These are phyloP conservation scores for Spodoptera picta DNA, from an alignment of 2,888 invertebrate genomes.

Conservation along the genomic window DNA sequence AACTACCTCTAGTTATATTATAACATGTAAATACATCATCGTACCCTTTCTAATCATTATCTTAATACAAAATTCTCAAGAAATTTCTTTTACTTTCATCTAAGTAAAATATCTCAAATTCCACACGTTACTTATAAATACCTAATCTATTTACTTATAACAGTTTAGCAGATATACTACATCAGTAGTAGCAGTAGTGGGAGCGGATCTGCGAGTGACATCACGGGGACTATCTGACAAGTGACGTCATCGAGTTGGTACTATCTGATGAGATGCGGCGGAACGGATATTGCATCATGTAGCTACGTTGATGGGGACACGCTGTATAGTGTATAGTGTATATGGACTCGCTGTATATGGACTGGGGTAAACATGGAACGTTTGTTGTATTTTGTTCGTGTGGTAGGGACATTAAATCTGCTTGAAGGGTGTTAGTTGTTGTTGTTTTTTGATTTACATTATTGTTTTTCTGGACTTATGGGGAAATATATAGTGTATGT, in stretches of 20 bases:
- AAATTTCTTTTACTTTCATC: too few relatives aligned
- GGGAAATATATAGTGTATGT: too few relatives aligned
- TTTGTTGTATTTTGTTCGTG: not conserved
- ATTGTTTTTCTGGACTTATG: too few relatives aligned
- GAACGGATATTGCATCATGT: conserved; percentile 62
- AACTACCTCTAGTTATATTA: too few relatives aligned
- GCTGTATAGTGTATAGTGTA: conserved; percentile 23
- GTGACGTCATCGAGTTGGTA: conserved; percentile 31
- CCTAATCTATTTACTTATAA: not conserved
- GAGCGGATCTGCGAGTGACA: conserved; percentile 31
- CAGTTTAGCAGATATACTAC: not conserved
- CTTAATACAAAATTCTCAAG: too few relatives aligned
- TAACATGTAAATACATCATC: too few relatives aligned
- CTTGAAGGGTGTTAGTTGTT: too few relatives aligned
- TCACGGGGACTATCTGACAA: conserved; percentile 32
- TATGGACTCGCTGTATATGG: conserved; percentile 13
- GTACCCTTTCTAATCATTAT: too few relatives aligned
- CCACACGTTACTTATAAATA: not conserved
- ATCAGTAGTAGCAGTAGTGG: not conserved
- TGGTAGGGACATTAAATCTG: too few relatives aligned
- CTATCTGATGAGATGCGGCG: conserved; percentile 61
- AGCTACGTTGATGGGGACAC: conserved; percentile 23
- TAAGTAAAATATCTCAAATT: too few relatives aligned
- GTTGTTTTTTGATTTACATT: too few relatives aligned
- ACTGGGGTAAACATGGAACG: conserved; percentile 3